phyloP scores from a whole-genome alignment of 2,888 invertebrate species.

The Plemyria rubiginata region DNA sequence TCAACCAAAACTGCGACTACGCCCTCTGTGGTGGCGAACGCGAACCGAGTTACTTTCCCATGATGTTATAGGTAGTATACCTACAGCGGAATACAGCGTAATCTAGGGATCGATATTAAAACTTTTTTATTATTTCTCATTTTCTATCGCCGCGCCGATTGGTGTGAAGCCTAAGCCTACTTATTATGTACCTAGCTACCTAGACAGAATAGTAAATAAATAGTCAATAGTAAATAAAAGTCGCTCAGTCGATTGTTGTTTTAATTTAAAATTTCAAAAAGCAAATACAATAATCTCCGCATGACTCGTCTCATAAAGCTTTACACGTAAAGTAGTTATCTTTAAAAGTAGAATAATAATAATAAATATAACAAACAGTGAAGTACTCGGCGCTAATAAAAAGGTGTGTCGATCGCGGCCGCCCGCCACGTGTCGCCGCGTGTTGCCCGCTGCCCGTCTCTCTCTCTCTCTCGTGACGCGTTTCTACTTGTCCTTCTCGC shows the following conservation, averaged over 20 bases:
- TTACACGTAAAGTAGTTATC: constrained; percentile 81
- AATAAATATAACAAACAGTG: constrained; percentile 82
- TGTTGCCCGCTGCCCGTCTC: constrained; percentile 64
- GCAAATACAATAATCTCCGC: constrained; percentile 84
- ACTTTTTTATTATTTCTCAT: too few relatives aligned
- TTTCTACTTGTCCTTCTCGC: constrained; percentile 92
- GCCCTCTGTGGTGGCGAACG: too few relatives aligned
- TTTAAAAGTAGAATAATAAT: constrained; percentile 77
- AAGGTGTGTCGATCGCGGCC: constrained; percentile 81
- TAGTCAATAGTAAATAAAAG: constrained; percentile 39
- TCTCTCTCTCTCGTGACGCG: constrained; percentile 1
- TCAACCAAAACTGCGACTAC: too few relatives aligned
- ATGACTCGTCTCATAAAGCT: constrained; percentile 83
- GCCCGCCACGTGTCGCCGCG: constrained; percentile 26
- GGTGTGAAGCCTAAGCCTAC: too few relatives aligned
- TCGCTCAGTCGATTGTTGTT: constrained; percentile 60
- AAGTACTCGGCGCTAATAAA: constrained; percentile 66
- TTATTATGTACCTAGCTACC: too few relatives aligned
- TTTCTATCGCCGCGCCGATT: too few relatives aligned
- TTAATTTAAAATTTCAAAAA: constrained; percentile 85
- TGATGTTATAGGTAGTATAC: too few relatives aligned
- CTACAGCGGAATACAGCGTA: too few relatives aligned
- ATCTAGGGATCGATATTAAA: too few relatives aligned
- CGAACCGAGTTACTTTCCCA: too few relatives aligned
- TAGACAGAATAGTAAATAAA: too few relatives aligned